These are phyloP conservation scores for Tetranychus piercei DNA, from an alignment of 2,888 invertebrate genomes.

Conservation along the genomic window DNA sequence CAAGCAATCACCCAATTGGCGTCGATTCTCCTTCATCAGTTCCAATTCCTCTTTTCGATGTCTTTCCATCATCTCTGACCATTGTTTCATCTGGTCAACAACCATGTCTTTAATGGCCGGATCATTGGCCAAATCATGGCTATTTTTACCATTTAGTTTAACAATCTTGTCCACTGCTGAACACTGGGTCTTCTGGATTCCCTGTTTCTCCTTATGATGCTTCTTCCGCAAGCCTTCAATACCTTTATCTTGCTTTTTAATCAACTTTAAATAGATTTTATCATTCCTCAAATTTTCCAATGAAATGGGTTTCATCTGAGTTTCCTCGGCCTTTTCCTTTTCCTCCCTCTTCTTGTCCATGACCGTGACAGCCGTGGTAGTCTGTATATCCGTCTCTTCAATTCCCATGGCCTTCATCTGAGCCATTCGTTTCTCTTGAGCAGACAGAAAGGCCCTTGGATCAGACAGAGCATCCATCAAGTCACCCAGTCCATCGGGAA, in stretches of 20 bases:
- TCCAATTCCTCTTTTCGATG: slow-evolving; percentile 62
- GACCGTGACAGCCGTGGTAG: slow-evolving; percentile 33
- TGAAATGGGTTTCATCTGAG: slow-evolving; percentile 66
- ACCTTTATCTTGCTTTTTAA: slow-evolving; percentile 89
- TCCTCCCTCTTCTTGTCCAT: slow-evolving; percentile 47
- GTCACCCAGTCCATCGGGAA: slow-evolving; percentile 93
- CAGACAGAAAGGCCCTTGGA: slow-evolving; percentile 73
- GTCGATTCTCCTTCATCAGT: slow-evolving; percentile 46
- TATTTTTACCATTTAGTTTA: slow-evolving; percentile 13
- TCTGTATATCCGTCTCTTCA: slow-evolving; percentile 48
- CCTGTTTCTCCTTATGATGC: slow-evolving; percentile 73
- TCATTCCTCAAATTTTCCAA: slow-evolving; percentile 58
- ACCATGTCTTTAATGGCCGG: slow-evolving; percentile 45
- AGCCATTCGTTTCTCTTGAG: slow-evolving; percentile 64
- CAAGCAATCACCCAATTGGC: slow-evolving; percentile 41
- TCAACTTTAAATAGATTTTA: slow-evolving; percentile 75
- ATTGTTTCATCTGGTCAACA: slow-evolving; percentile 75
- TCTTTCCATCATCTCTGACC: slow-evolving; percentile 71
- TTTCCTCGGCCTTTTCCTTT: slow-evolving; percentile 45
- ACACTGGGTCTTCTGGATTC: slow-evolving; percentile 78
- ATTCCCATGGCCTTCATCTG: slow-evolving; percentile 92
- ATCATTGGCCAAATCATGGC: slow-evolving; percentile 27
- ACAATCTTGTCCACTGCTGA: slow-evolving; percentile 53
- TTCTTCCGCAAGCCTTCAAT: slow-evolving; percentile 72
- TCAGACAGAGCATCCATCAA: slow-evolving; percentile 95